These are phyloP conservation scores for Metacarcinus magister DNA, from an alignment of 2,888 invertebrate species.

Conservation along the genomic window DNA sequence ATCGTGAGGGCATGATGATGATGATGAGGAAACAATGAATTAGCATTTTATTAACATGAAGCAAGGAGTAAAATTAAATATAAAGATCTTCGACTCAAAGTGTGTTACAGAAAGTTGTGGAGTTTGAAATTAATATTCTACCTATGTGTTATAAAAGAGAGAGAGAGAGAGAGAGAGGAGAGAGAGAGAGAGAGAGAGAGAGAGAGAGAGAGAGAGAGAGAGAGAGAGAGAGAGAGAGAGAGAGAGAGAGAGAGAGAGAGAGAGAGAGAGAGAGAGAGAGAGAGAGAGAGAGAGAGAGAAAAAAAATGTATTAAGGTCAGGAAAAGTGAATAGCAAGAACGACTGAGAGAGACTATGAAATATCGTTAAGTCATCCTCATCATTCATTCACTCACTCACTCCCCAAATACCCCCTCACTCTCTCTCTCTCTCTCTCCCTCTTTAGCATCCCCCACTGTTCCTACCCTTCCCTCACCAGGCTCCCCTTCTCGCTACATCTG, in stretches of 20 bases:
- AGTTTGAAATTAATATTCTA: too few relatives aligned
- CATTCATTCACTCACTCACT: neutral
- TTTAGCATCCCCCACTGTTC: neutral
- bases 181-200: conserved; percentile 49
- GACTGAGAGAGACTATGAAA: neutral
- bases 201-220: conserved; percentile 55
- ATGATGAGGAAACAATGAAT: neutral
- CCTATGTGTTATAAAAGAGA: too few relatives aligned
- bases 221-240: neutral
- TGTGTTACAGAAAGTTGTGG: too few relatives aligned
- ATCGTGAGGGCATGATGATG: neutral
- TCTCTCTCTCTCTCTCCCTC: conserved; percentile 17
- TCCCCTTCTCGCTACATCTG: neutral
- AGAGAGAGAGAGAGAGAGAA: too few relatives aligned
- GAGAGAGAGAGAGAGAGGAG: neutral
- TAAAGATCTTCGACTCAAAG: too few relatives aligned
- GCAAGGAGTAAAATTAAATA: too few relatives aligned
- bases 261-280: neutral
- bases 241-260: neutral
- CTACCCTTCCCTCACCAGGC: neutral
- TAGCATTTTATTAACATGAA: too few relatives aligned
- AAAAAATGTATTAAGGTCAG: neutral
- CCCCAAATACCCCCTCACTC: too few relatives aligned
- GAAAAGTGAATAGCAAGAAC: neutral
- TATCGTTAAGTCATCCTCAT: neutral